Evolutionary conservation across 2,888 invertebrate species (phyloP).

Genomic region (Melanotus villosus): DNA sequence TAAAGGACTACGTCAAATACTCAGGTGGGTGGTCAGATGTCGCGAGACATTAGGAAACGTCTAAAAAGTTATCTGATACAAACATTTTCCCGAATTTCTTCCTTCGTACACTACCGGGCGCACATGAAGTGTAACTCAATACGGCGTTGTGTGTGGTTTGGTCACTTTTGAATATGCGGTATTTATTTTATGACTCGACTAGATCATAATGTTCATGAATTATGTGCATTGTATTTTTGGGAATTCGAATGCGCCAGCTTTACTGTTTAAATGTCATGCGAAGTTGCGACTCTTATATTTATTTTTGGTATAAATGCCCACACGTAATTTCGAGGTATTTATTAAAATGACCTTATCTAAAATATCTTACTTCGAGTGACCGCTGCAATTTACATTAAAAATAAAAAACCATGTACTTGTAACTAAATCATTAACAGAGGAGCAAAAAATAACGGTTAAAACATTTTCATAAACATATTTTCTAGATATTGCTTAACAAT

Average conservation of each 20-base stretch:
- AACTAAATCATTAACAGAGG: no score
- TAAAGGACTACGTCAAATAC: conserved; percentile 30
- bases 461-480: no score
- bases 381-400: no score
- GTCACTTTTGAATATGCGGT: conserved; percentile 45
- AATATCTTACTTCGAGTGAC: conserved; percentile 30
- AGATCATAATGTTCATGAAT: conserved; percentile 51
- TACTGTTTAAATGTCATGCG: conserved; percentile 45
- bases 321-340: conserved; percentile 51
- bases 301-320: conserved; percentile 48
- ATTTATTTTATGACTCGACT: conserved; percentile 49
- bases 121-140: conserved; percentile 48
- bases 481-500: no score
- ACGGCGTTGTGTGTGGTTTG: conserved; percentile 51
- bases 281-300: conserved; percentile 42
- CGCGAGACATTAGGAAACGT: conserved; percentile 32
- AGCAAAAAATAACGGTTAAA: no score
- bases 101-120: conserved; percentile 14
- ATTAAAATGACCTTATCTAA: conserved; percentile 33
- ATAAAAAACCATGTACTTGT: no score
- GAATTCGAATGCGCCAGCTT: conserved; percentile 45
- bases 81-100: conserved; percentile 34
- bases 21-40: conserved; percentile 42
- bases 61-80: conserved; percentile 36
- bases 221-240: conserved; percentile 49